A percentile compares a stretch with the other conserved stretches of the same genome.
Conservation (phyloP, 2,113 vertebrate species). For the Callipepla californica region DNA sequence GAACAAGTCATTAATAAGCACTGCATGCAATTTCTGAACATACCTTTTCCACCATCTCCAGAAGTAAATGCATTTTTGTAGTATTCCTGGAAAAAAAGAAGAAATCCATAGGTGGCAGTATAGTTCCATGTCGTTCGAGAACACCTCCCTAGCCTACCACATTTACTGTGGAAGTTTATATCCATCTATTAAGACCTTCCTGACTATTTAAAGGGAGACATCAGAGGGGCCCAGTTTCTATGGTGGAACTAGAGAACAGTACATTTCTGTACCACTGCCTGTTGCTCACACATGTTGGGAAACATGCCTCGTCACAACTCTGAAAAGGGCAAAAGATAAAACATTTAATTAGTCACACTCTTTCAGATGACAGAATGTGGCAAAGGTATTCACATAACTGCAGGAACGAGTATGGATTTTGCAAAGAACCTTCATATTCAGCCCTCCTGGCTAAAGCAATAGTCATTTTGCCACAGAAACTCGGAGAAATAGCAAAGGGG, state of each 20-base stretch:
- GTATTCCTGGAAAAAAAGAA: conserved; percentile 83
- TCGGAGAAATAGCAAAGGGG: neutral
- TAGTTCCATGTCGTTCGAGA: neutral
- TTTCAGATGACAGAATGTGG: neutral
- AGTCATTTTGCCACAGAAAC: neutral
- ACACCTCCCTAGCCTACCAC: neutral
- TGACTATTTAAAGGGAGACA: conserved; percentile 22
- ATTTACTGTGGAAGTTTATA: neutral
- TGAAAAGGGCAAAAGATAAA: neutral
- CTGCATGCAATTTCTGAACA: neutral
- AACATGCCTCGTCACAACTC: rapidly evolving
- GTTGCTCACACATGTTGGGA: neutral
- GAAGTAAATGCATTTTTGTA: conserved; percentile 95
- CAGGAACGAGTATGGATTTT: neutral
- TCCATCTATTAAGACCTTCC: neutral
- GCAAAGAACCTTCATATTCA: neutral
- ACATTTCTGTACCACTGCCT: neutral
- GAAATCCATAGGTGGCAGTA: conserved; percentile 61
- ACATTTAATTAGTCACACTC: neutral
- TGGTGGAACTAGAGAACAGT: neutral
- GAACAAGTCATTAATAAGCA: neutral
- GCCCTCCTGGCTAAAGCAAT: neutral
- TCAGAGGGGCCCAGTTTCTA: neutral
- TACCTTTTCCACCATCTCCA: conserved; percentile 93
- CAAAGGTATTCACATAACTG: neutral